phyloP scores from a whole-genome alignment of 2,888 invertebrate species.

The Leptodirus hochenwartii region DNA sequence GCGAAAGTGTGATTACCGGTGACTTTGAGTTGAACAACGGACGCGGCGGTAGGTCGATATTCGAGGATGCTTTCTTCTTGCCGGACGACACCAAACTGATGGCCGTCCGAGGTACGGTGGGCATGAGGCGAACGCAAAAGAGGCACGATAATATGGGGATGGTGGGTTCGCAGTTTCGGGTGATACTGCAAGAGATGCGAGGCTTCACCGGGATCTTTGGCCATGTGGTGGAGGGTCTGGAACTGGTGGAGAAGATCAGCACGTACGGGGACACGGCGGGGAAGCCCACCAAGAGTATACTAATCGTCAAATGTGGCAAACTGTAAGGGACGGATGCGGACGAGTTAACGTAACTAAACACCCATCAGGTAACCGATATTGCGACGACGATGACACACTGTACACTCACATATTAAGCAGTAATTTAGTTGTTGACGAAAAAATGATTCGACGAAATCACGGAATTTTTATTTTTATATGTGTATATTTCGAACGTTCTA shows the following conservation, averaged over 20 bases:
- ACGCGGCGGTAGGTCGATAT: conserved; percentile 58
- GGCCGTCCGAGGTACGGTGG: conserved; percentile 59
- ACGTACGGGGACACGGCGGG: conserved; percentile 60
- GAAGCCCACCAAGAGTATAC: conserved; percentile 54
- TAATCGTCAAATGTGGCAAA: conserved; percentile 58
- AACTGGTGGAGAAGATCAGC: conserved; percentile 60
- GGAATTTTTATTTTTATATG: too few species aligned
- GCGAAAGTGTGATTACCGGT: conserved; percentile 63
- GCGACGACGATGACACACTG: not conserved
- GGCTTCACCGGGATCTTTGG: conserved; percentile 71
- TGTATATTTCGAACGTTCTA: too few species aligned
- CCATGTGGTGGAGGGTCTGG: conserved; percentile 61
- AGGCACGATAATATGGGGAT: conserved; percentile 61
- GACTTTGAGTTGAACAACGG: conserved; percentile 70
- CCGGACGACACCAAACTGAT: conserved; percentile 64
- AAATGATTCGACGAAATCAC: too few species aligned
- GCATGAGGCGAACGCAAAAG: conserved; percentile 65
- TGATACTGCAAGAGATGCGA: conserved; percentile 64
- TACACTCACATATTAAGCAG: too few species aligned
- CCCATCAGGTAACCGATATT: too few species aligned
- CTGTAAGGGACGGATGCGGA: conserved; percentile 27
- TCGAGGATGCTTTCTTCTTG: conserved; percentile 60
- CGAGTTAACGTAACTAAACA: not conserved
- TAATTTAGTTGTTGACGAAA: too few species aligned
- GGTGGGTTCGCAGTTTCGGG: conserved; percentile 72